Evolutionary conservation across 2,888 invertebrate genomes (phyloP).

Genomic region (Sympetrum striolatum): DNA sequence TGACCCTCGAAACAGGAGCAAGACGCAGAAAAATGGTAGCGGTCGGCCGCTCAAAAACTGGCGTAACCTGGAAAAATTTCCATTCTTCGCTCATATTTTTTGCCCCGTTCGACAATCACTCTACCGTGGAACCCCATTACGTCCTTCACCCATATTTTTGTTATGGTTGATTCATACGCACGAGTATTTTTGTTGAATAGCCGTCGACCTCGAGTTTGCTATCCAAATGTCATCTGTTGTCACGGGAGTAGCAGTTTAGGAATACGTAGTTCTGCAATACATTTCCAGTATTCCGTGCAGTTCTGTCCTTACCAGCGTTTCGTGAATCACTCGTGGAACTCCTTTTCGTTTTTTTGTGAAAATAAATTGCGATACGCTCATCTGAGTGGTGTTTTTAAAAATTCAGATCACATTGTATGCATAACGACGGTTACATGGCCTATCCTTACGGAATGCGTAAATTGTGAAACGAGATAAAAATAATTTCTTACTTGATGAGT

Average conservation of each 20-base stretch:
- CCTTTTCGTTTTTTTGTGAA: too few relatives aligned
- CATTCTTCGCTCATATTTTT: neutral
- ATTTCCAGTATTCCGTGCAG: too few relatives aligned
- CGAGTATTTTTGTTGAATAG: neutral
- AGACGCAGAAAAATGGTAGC: neutral
- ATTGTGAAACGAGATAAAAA: too few relatives aligned
- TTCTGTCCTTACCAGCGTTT: too few relatives aligned
- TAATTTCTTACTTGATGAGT: too few relatives aligned
- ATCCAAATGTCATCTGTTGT: neutral
- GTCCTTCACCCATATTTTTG: neutral
- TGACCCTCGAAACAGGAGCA: neutral
- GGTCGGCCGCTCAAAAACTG: neutral
- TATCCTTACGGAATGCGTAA: too few relatives aligned
- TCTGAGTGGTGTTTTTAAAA: too few relatives aligned
- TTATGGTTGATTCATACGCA: neutral
- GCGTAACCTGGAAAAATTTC: neutral
- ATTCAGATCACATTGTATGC: too few relatives aligned
- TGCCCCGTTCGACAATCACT: neutral
- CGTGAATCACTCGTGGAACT: too few relatives aligned
- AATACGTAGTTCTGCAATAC: too few relatives aligned
- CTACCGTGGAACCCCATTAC: neutral
- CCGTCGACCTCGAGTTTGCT: neutral
- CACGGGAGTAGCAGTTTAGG: neutral
- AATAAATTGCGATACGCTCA: too few relatives aligned
- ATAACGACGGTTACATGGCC: too few relatives aligned